phyloP scores from a whole-genome alignment of 2,797 vertebrate species.

The Antennarius maculatus region DNA sequence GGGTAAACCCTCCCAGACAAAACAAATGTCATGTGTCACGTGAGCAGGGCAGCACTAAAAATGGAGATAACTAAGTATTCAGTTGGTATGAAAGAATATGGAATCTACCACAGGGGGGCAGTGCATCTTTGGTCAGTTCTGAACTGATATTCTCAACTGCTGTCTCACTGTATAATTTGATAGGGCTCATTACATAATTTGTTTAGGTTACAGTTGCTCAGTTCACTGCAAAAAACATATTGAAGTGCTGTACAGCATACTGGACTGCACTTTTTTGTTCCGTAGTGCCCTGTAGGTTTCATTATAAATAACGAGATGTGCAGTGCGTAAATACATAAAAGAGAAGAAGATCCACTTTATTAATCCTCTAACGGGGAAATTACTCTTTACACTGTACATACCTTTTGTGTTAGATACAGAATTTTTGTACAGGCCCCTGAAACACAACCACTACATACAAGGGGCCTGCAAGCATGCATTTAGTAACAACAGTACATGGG shows the following conservation, averaged over 20 bases:
- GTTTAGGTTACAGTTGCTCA: not conserved
- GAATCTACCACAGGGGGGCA: not conserved
- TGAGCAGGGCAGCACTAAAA: not conserved
- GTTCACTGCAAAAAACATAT: not conserved
- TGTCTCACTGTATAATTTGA: not conserved
- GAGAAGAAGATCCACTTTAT: no score
- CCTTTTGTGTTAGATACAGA: no score
- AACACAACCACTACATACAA: no score
- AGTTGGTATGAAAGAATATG: not conserved
- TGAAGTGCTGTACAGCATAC: not conserved
- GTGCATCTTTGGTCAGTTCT: not conserved
- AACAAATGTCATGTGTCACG: slow-evolving; percentile 36
- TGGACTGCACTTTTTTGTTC: not conserved
- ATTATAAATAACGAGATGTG: not conserved
- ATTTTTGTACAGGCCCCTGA: no score
- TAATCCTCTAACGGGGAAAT: no score
- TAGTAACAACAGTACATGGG: no score
- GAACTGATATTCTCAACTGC: not conserved
- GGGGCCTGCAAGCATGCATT: no score
- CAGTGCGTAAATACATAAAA: not conserved
- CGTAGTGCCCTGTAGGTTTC: not conserved
- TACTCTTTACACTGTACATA: no score
- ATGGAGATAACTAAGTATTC: not conserved
- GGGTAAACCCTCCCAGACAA: not conserved
- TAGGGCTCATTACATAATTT: not conserved